Evolutionary conservation across 1,140 invertebrate species (phyloP), one percentile per base, ranked within the genome.

Genomic region (Scylla paramamosain): DNA sequence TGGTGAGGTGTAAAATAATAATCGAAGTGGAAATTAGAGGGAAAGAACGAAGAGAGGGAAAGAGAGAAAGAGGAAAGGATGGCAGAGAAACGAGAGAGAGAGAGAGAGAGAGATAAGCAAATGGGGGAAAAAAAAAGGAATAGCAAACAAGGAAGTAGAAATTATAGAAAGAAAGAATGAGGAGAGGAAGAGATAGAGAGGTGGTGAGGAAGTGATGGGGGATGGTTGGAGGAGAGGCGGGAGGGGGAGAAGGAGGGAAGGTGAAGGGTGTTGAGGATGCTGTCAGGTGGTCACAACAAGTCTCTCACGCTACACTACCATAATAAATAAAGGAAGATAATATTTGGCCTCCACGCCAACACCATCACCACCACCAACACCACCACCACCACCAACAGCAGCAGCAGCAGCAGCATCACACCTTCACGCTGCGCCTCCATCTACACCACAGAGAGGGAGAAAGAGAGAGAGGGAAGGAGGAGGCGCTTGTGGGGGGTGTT

Each of bases 301-400:
- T 77, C 67, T 25, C 20, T 77, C 67, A 77, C 67, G 67, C 67
- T 20, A 77, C 67, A 77, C 67, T n/a, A 77, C 20, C 20, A 77
- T 77, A 77, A 77, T 77, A 77, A 77, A 77, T 77, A 77, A n/a
- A 77, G 67, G 67, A 77, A 77, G 67, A 77, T 77, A 77, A 77
- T 77, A 77, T 77, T 77, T 77, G n/a, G 67, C 67, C 67, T 25
- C 67, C 67, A 77, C 67, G 67, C 25, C 67, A 77, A 77, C n/a
- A 77, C 67, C 67, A 77, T 20, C 67, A n/a, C n/a, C 67, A 77
- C 20, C 25, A 77, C 67, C 16, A 77, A 0, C 67, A 77, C 6
- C 67, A 77, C 16, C 67, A 77, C 67, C 67, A 77, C 20, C 67
- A 25, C 20, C 67, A 77, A 0, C 67, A 67, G 7, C 59, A 67